Conservation (phyloP, 92 coral and sea anemone species). For the Epizoanthus ramosus region DNA sequence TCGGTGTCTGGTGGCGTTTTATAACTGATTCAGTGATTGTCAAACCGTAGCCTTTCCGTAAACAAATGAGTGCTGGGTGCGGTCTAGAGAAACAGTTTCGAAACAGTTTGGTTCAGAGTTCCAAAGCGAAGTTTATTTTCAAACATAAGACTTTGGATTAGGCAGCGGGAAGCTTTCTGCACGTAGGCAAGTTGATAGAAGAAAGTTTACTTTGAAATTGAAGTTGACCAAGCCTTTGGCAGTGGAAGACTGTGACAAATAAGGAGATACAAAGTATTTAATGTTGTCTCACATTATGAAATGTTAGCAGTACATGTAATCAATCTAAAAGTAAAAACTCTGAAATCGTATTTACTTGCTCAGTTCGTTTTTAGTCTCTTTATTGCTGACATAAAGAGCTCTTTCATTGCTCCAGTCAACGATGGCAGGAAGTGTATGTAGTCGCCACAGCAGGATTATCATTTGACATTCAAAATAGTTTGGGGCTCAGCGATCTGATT, state of each 20-base stretch:
- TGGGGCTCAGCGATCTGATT: neutral
- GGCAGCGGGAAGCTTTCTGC: no score
- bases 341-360: no score
- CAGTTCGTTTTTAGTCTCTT: neutral
- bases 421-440: neutral
- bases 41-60: neutral
- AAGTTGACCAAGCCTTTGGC: no score
- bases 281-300: no score
- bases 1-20: neutral
- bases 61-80: neutral
- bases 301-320: no score
- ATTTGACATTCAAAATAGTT: constrained; percentile 16
- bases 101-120: neutral
- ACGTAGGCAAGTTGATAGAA: no score
- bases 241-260: no score
- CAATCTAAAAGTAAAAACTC: no score
- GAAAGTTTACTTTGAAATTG: no score
- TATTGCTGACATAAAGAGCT: neutral
- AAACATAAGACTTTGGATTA: no score
- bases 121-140: no score
- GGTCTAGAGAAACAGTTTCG: neutral
- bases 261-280: no score
- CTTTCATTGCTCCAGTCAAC: neutral
- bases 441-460: constrained; percentile 7
- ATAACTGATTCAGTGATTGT: neutral